phyloP scores from a whole-genome alignment of 2,888 invertebrate species.

The Andrena fulva region DNA sequence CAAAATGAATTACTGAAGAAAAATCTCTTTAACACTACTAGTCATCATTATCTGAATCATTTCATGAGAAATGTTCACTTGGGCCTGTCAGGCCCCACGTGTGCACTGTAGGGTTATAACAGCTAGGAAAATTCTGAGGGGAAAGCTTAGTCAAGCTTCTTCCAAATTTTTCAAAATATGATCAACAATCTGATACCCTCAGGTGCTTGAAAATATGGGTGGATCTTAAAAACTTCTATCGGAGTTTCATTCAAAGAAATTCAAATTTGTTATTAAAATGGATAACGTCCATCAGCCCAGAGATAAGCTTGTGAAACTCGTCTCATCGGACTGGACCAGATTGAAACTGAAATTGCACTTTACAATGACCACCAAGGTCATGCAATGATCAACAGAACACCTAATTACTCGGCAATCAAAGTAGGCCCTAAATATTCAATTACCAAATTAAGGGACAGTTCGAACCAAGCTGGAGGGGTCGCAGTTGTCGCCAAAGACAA shows the following conservation, averaged over 20 bases:
- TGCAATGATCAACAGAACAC: too few species aligned
- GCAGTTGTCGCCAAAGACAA: conserved; percentile 11
- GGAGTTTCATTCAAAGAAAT: neutral
- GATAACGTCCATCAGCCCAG: neutral
- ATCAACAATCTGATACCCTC: neutral
- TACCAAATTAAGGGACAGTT: neutral
- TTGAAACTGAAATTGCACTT: too few species aligned
- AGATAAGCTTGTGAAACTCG: neutral
- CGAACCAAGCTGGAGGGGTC: conserved; percentile 14
- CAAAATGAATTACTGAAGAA: too few species aligned
- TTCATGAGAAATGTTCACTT: too few species aligned
- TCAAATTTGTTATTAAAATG: neutral
- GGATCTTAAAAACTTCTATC: neutral
- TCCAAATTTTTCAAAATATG: neutral
- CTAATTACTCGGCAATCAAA: neutral
- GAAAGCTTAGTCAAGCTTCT: neutral
- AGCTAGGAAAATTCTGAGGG: neutral
- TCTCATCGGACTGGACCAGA: too few species aligned
- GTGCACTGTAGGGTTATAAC: neutral
- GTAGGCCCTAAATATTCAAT: neutral
- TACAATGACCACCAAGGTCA: too few species aligned
- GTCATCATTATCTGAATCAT: too few species aligned
- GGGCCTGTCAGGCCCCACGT: too few species aligned
- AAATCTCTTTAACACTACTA: too few species aligned
- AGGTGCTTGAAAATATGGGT: neutral